Base-by-base conservation (phyloP, 2,888 invertebrate species). In the Fragum fragum region DNA sequence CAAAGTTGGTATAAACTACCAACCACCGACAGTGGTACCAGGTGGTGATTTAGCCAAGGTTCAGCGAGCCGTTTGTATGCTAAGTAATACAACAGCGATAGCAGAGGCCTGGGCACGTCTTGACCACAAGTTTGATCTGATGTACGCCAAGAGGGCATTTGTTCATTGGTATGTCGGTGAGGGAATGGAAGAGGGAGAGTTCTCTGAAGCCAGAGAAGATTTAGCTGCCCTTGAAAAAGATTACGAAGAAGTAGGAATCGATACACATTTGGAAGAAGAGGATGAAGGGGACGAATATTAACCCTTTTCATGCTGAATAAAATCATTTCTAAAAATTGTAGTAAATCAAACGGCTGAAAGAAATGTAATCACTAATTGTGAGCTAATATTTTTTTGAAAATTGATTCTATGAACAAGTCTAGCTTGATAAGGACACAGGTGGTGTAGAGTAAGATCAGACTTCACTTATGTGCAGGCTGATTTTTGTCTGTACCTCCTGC, bases 1-100 rank as follows among this genome's bases (percentile, higher is more conserved):
- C 87, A 92, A 94, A 93, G 96, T 96, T 73, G 97, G 97, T 86
- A 97, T 97, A 96, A 98, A 98, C 96, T 98, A 98, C 96, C 98
- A 95, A 89, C 93, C 93, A 72, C 97, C 98, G 0, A 96, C 96
- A 0, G 96, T 96, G 28, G 95, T 95, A n/a, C 87, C 98, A n/a
- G 98, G 98, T 9, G 98, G 98, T 47, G 98, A 98, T 87, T 97
- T 98, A 86, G 95, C 95, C 47, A 95, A 95, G 88, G 95, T 95
- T 6, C 94, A 94, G 76, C 87, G 95, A 76, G 94, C 95, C 61
- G 94, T 95, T 28, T 95, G 94, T 86, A 95, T 95, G 95, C 85
- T 95, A 59, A 93, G 94, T 82, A 95, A 95, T 88, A 95, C 95
- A 26, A 95, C 95, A 1, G 95, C 95, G 63, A 95, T 95, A 96